Evolutionary conservation across 2,113 vertebrate species (phyloP).

Genomic region (Penelope pileata): DNA sequence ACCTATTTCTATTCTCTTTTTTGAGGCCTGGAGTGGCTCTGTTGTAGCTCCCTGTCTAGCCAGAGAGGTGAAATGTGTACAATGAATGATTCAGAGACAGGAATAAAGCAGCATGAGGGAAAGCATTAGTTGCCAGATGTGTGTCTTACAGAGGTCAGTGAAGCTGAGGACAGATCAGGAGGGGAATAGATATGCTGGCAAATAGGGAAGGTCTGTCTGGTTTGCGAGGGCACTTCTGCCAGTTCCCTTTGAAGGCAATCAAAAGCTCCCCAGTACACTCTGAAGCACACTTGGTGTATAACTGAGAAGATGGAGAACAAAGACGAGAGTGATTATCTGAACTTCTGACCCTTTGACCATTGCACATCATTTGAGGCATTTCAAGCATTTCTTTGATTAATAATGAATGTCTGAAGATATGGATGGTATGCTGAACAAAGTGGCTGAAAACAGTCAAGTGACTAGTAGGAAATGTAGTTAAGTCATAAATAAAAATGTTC

Average conservation of each 20-base stretch:
- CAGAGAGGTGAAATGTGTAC: not conserved
- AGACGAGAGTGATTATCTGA: not conserved
- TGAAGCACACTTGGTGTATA: not conserved
- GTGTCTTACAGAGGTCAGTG: not conserved
- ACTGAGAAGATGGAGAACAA: not conserved
- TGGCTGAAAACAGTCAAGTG: not conserved
- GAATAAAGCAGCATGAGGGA: not conserved
- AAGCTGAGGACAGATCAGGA: not conserved
- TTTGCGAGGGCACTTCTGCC: not conserved
- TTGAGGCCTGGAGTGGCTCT: not conserved
- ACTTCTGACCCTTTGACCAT: conserved; percentile 13
- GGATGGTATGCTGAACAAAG: not conserved
- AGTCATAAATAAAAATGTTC: not conserved
- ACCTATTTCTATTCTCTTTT: not conserved
- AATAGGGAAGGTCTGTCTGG: not conserved
- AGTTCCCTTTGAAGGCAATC: not conserved
- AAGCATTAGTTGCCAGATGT: not conserved
- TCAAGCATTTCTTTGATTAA: conserved; percentile 36
- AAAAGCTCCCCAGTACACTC: not conserved
- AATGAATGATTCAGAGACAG: not conserved
- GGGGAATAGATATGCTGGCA: not conserved
- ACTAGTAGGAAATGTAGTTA: not conserved
- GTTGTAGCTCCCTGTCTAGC: not conserved
- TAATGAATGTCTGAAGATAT: not conserved
- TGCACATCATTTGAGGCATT: not conserved